Evolutionary conservation across 2,113 vertebrate genomes (phyloP).

Genomic region (Chiloscyllium plagiosum): DNA sequence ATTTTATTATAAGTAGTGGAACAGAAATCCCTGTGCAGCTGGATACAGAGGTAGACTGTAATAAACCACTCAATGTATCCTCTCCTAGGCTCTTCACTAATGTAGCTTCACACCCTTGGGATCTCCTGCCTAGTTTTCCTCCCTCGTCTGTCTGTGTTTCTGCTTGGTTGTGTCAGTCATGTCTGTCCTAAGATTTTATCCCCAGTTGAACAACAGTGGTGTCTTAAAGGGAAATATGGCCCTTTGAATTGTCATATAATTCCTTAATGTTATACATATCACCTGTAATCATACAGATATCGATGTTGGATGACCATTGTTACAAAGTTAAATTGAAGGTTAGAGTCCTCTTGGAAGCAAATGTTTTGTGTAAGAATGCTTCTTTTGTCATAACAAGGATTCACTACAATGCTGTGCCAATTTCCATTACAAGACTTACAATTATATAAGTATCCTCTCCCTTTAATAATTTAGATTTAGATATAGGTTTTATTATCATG

Average conservation of each 20-base stretch:
- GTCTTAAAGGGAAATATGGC: constrained; percentile 27
- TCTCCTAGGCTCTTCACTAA: constrained; percentile 32
- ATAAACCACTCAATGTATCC: constrained; percentile 37
- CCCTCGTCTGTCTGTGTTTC: constrained; percentile 32
- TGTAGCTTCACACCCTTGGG: constrained; percentile 31
- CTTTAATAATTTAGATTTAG: background rate
- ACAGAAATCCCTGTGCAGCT: constrained; percentile 35
- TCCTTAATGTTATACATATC: background rate
- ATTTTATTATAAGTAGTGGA: constrained; percentile 38
- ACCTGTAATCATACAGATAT: background rate
- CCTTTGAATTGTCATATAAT: background rate
- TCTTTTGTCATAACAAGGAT: background rate
- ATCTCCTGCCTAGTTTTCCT: constrained; percentile 29
- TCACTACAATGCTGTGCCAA: background rate
- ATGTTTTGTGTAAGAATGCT: background rate
- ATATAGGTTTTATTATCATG: too few relatives aligned
- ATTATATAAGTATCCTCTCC: background rate
- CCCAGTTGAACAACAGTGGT: background rate
- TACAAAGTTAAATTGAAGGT: background rate
- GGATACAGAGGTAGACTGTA: constrained; percentile 32
- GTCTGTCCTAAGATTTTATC: constrained; percentile 16
- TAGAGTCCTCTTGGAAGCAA: background rate
- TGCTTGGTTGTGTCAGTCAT: constrained; percentile 30
- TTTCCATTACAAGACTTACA: background rate
- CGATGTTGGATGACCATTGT: background rate